Base-by-base conservation (phyloP, 2,797 vertebrate species). In the Spheniscus humboldti region DNA sequence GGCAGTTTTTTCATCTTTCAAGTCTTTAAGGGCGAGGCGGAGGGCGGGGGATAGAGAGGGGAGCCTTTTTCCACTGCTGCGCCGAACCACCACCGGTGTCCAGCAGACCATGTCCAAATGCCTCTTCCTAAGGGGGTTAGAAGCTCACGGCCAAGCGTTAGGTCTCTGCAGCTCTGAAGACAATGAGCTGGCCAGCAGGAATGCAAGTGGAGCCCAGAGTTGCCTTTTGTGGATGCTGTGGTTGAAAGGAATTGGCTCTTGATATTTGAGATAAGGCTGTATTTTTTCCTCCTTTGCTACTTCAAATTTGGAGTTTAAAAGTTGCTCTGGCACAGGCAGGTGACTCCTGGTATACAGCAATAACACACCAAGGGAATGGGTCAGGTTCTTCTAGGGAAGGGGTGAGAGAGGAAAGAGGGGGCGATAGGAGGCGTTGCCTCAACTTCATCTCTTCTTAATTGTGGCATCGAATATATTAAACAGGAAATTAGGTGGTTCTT, bases 401-500 rank as follows among this genome's bases (percentile, higher is more conserved):
- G 30, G 2, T 11, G 11, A 28, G n/a, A 28, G 25, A 39, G 27
- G 67, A 62, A 43, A 53, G 13, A 8, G 13, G 20, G 31, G 28
- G 18, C 23, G 5, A 14, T 18, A 37, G 14, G 35, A 59, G 64
- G 22, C 25, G 1, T 67, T 59, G 30, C 67, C 66, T 88, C 66
- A 15, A 4, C 59, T 96, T 75, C 79, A 27, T 88, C 63, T 80
- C 71, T 75, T 77, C 50, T 64, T 66, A 30, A 73, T 80, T 77
- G 78, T 73, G 45, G 77, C 89, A 79, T 84, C 11, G 23, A 39
- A 73, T 62, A 20, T 30, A 47, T 92, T 55, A 59, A 92, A 23
- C 60, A 94, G 94, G 93, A 94, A 90, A 87, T 81, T 63, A 83
- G 75, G 64, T 95, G 33, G 13, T 81, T 94, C 37, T 45, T 48